Base-by-base conservation (phyloP, 2,797 vertebrate species). In the Cephalopachus bancanus region DNA sequence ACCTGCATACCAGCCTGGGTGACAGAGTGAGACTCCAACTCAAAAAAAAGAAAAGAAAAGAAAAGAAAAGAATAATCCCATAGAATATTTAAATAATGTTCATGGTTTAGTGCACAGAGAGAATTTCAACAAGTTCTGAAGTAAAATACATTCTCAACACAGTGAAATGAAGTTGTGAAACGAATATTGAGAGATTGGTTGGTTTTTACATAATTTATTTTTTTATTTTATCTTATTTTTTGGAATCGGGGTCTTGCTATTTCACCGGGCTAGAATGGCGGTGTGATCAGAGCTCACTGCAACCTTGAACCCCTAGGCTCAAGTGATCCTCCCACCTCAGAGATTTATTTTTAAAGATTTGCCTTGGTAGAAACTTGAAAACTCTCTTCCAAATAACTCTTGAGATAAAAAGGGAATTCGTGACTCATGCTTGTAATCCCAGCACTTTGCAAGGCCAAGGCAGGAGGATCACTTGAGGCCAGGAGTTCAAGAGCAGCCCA, bases 301-400 rank as follows among this genome's bases (percentile, higher is more conserved):
- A 15, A 71, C n/a, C 67, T 37, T 30, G 33, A 37, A 16, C 17
- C 33, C n/a, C n/a, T 19, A 37, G 67, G 17, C 67, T 37, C 67
- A 69, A 69, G n/a, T 69, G 67, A 69, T 69, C 67, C n/a, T 69
- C n/a, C 33, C 17, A 33, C 67, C n/a, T 69, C 9, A 74, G 57
- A 80, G 84, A n/a, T 51, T 78, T 76, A 69, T 83, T 83, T 71
- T 65, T 11, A 33, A 65, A 71, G 53, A 71, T 44, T n/a, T 76
- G 67, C 72, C 30, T 37, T 75, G 51, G 20, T 85, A 16, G 60
- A 86, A 89, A 65, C 60, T 78, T 94, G 78, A 78, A 92, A 89
- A 65, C 30, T 67, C 10, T 71, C 62, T 95, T 86, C 83, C 78
- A 83, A 83, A 83, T 69, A 90, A 92, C 16, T 92, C 28, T 75